Percentiles rank a stretch among this genome's conserved stretches.
Evolutionary conservation across 2,888 invertebrate species (phyloP).

Genomic region (Leucania comma): DNA sequence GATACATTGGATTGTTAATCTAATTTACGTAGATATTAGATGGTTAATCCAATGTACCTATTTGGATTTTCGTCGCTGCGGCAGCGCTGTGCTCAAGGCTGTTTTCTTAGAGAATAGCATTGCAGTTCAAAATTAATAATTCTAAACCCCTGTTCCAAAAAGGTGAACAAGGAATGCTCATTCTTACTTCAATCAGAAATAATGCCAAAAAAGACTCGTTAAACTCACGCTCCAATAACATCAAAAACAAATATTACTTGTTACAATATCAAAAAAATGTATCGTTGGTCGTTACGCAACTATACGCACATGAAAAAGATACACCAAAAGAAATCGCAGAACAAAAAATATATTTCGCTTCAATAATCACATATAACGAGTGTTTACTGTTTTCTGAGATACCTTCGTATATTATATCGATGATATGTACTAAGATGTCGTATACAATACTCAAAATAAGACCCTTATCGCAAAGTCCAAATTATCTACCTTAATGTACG

Average conservation of each 20-base stretch:
- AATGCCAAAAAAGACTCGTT: slow-evolving; percentile 28
- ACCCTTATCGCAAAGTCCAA: slow-evolving; percentile 50
- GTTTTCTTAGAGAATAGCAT: too few relatives aligned
- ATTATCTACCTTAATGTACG: slow-evolving; percentile 50
- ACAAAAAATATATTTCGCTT: slow-evolving; percentile 65
- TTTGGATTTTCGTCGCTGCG: too few relatives aligned
- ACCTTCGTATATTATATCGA: slow-evolving; percentile 51
- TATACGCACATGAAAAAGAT: slow-evolving; percentile 46
- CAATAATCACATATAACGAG: slow-evolving; percentile 72
- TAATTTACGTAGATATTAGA: too few relatives aligned
- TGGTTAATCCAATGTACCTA: too few relatives aligned
- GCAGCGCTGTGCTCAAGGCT: too few relatives aligned
- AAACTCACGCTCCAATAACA: slow-evolving; percentile 29
- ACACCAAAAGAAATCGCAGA: slow-evolving; percentile 47
- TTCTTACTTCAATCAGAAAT: slow-evolving; percentile 23
- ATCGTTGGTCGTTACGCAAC: slow-evolving; percentile 59
- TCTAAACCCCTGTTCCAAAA: background rate
- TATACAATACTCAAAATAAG: slow-evolving; percentile 46
- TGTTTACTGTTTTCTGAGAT: slow-evolving; percentile 63
- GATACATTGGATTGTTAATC: too few relatives aligned
- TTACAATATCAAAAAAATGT: slow-evolving; percentile 46
- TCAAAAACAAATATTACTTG: slow-evolving; percentile 38
- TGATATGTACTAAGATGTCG: slow-evolving; percentile 50
- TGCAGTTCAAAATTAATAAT: background rate
- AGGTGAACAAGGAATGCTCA: background rate